phyloP scores from a whole-genome alignment of 2,888 invertebrate species.

The Andrena trimmerana region DNA sequence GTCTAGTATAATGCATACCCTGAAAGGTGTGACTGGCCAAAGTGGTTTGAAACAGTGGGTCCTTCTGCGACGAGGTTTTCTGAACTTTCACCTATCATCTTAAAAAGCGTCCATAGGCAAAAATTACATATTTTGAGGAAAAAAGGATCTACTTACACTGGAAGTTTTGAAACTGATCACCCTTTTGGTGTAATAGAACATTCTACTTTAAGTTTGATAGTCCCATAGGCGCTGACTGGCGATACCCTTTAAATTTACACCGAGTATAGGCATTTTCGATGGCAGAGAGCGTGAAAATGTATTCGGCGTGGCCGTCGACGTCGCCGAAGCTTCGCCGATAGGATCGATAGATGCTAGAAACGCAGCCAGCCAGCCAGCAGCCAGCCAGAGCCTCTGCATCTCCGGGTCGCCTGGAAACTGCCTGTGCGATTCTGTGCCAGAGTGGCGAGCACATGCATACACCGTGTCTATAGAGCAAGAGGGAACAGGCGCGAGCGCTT shows the following conservation, averaged over 20 bases:
- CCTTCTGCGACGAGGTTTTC: too few relatives aligned
- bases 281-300: constrained; percentile 69
- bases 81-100: too few relatives aligned
- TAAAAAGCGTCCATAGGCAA: too few relatives aligned
- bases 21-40: too few relatives aligned
- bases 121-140: too few relatives aligned
- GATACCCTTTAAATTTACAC: constrained; percentile 18
- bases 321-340: constrained; percentile 73
- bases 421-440: constrained; percentile 68
- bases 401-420: constrained; percentile 73
- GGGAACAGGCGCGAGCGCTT: background rate
- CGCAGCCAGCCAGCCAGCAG: constrained; percentile 61
- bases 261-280: constrained; percentile 58
- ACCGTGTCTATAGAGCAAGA: constrained; percentile 12
- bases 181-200: background rate
- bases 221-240: background rate
- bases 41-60: too few relatives aligned
- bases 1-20: too few relatives aligned
- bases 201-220: background rate
- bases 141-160: too few relatives aligned
- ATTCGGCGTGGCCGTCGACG: constrained; percentile 71
- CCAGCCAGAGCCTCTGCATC: constrained; percentile 64
- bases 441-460: constrained; percentile 47
- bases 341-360: constrained; percentile 76
- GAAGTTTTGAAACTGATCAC: background rate